Percentiles rank a stretch among this genome's conserved stretches.
Evolutionary conservation across 2,113 vertebrate genomes (phyloP).

Genomic region (Dipodomys ordii): DNA sequence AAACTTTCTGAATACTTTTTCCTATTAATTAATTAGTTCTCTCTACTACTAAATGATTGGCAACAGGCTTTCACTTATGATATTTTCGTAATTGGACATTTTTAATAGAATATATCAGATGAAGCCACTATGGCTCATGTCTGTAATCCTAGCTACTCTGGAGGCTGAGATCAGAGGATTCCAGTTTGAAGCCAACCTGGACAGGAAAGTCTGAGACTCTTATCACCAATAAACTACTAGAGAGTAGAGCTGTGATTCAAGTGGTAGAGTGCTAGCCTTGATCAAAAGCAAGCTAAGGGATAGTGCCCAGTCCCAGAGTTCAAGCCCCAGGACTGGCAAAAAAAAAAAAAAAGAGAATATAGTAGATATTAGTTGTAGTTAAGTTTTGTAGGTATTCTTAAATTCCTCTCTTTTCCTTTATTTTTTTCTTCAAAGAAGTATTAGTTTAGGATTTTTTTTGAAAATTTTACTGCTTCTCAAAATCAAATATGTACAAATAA

Average conservation of each 20-base stretch:
- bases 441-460: neutral
- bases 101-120: neutral
- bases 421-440: neutral
- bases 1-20: constrained; percentile 2
- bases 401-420: neutral
- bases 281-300: too few species aligned
- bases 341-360: too few species aligned
- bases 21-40: neutral
- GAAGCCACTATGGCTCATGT: too few species aligned
- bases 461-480: neutral
- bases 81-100: neutral
- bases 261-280: too few species aligned
- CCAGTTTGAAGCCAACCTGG: too few species aligned
- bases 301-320: too few species aligned
- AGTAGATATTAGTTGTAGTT: neutral
- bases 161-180: too few species aligned
- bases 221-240: too few species aligned
- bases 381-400: neutral
- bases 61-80: neutral
- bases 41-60: neutral
- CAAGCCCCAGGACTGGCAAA: too few species aligned
- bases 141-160: too few species aligned
- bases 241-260: too few species aligned
- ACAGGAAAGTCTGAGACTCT: too few species aligned
- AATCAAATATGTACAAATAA: neutral